Percentiles rank a stretch among this genome's conserved stretches.
Conservation (phyloP, 2,797 vertebrate genomes). For the Pseudochirops cupreus region DNA sequence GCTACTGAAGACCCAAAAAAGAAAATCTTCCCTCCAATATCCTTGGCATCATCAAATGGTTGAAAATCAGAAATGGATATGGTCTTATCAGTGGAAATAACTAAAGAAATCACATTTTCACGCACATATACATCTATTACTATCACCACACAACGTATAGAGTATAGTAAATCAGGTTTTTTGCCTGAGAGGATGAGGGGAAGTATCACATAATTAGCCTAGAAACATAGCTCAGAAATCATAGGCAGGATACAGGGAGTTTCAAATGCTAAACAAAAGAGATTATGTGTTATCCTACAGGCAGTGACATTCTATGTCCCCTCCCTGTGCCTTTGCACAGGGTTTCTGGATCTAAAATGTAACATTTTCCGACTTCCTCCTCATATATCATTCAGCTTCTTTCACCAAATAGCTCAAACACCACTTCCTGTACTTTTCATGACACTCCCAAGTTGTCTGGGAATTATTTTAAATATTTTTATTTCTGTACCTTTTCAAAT, state of each 20-base stretch:
- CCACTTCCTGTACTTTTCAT: neutral
- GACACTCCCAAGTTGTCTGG: neutral
- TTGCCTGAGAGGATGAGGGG: too few species aligned
- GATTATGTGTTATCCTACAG: neutral
- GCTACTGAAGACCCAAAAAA: neutral
- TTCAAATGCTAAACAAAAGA: neutral
- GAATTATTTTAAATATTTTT: neutral
- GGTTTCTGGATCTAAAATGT: neutral
- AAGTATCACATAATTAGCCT: neutral
- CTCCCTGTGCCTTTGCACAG: neutral
- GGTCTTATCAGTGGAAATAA: neutral
- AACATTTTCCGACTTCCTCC: neutral
- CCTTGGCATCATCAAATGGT: neutral
- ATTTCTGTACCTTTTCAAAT: neutral
- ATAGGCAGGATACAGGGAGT: neutral
- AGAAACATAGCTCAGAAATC: neutral
- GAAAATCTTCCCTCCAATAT: neutral
- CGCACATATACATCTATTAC: neutral
- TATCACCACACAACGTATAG: neutral
- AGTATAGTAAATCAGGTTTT: neutral
- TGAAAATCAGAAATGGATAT: neutral
- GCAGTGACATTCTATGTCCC: neutral
- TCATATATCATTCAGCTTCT: neutral
- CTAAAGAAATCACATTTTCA: neutral
- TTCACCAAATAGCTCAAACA: neutral